phyloP scores from a whole-genome alignment of 2,888 invertebrate species.

The Ophioninae sp. region DNA sequence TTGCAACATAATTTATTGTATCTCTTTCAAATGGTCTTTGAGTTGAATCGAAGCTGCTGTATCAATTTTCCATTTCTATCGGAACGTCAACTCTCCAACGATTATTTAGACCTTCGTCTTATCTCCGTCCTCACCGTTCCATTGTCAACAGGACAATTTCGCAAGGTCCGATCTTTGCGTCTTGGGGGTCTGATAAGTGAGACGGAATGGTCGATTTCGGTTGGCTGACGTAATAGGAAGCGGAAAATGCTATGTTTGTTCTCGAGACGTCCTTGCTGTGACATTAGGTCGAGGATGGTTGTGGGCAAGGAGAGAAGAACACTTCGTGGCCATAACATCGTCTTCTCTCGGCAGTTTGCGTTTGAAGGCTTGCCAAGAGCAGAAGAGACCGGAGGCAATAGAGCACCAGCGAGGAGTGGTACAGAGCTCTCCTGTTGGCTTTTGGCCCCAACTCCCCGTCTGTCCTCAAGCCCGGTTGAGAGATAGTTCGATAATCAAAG shows the following conservation, averaged over 20 bases:
- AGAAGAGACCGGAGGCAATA: constrained; percentile 38
- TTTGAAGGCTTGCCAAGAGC: constrained; percentile 62
- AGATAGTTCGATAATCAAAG: constrained; percentile 60
- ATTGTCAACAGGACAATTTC: constrained; percentile 10
- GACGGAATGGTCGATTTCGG: constrained; percentile 33
- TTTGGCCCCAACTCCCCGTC: neutral
- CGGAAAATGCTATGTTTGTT: constrained; percentile 45
- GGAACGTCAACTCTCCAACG: neutral
- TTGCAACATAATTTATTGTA: too few species aligned
- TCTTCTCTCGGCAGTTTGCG: constrained; percentile 44
- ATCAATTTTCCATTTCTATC: neutral
- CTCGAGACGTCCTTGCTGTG: constrained; percentile 29
- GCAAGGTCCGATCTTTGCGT: constrained; percentile 38
- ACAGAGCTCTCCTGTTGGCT: constrained; percentile 6
- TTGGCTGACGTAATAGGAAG: constrained; percentile 17
- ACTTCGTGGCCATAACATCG: neutral
- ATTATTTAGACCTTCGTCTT: neutral
- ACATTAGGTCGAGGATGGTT: neutral
- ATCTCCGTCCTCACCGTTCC: neutral
- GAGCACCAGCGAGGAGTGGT: constrained; percentile 3
- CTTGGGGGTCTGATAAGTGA: neutral
- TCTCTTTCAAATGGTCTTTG: too few species aligned
- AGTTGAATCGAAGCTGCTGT: neutral
- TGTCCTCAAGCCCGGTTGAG: constrained; percentile 18
- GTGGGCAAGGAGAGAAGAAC: neutral